Evolutionary conservation across 2,797 vertebrate species (phyloP).

Genomic region (Myotis findleyi): DNA sequence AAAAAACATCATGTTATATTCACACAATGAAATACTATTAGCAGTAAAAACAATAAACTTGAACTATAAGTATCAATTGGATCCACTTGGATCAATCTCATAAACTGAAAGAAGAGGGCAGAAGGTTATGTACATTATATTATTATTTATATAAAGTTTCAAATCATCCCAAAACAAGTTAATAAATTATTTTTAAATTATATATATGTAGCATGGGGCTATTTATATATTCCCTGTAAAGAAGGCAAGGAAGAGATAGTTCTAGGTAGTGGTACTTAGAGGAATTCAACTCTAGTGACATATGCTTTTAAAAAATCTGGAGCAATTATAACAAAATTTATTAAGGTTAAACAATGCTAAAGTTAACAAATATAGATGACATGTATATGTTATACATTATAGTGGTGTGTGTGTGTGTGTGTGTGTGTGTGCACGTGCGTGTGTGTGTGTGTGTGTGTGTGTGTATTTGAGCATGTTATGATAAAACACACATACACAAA

Average conservation of each 20-base stretch:
- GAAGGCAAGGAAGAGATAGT: not conserved
- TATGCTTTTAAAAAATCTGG: not conserved
- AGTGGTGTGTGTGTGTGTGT: not conserved
- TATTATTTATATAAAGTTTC: constrained; percentile 6
- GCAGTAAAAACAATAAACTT: not conserved
- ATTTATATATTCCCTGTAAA: not conserved
- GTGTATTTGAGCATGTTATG: not conserved
- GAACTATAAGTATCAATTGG: not conserved
- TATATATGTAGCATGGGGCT: not conserved
- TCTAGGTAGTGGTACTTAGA: not conserved
- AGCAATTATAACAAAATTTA: not conserved
- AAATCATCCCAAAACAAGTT: constrained; percentile 24
- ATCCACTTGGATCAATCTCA: constrained; percentile 5
- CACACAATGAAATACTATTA: not conserved
- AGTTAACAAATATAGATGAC: not conserved
- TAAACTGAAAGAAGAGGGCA: not conserved
- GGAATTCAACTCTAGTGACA: not conserved
- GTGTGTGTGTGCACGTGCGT: too few relatives aligned
- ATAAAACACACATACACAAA: constrained; percentile 6
- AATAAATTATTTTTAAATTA: not conserved
- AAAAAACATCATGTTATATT: not conserved
- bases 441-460: not conserved
- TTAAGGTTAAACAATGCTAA: not conserved
- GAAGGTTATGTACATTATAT: not conserved
- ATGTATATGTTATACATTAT: not conserved